Base-by-base conservation (phyloP, 2,113 vertebrate genomes). In the Xiphophorus couchianus region DNA sequence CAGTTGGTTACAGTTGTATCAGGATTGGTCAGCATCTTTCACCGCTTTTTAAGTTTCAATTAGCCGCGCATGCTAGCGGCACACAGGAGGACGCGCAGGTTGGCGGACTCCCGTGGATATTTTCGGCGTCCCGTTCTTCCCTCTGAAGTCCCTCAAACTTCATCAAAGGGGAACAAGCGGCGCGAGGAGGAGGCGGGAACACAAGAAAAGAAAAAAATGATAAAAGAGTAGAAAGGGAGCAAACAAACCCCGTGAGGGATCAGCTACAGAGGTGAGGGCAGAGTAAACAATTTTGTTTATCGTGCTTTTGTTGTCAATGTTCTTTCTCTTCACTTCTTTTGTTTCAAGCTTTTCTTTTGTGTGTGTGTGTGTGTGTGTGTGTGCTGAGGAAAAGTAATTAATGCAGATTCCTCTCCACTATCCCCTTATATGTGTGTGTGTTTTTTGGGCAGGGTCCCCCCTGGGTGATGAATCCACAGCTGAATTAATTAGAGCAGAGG, bases 271-370 rank as follows among this genome's bases (percentile, higher is more conserved):
- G 90, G 90, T 92, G 86, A 92, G 86, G 88, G 86, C 61, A 88
- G 89, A 87, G 88, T 91, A 93, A 93, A 93, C 91, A 91, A 85
- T 91, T 90, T 90, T 86, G 87, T 92, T 90, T 81, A 77, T 87
- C 67, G 14, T 86, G 80, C 86, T 88, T 88, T 88, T 85, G 78
- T 88, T 74, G 42, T 76, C 35, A 74, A 28, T 84, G 78, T 77
- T 90, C 86, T 90, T 84, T 90, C 81, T 85, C 86, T 92, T 62
- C 79, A 86, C 73, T 82, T 83, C 79, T 87, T 90, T 91, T 90
- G 88, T 90, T 88, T 79, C 69, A 71, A 83, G 75, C 48, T 28
- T 51, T 69, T 69, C 35, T 74, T 67, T 74, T 62, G 77, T 65
- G 75, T 84, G 35, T 37, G 35, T 2, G 33, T 2, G 35, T 3